Evolutionary conservation across 2,797 vertebrate genomes (phyloP), one percentile per base, ranked within the genome.

Genomic region (Microhierax caerulescens): DNA sequence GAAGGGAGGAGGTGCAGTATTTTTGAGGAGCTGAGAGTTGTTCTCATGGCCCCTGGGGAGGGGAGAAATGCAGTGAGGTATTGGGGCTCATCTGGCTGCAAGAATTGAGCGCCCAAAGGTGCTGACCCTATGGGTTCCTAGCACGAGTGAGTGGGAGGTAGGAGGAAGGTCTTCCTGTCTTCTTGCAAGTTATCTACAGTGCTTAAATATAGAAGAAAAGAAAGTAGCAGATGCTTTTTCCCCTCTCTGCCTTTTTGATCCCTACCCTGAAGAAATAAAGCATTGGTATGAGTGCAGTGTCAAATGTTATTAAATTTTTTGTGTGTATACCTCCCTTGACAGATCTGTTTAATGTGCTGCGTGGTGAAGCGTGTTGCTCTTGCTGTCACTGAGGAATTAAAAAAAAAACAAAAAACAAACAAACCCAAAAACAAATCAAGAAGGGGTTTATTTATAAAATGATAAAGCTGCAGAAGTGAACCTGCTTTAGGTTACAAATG

Each of bases 141-240:
- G 34, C 39, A 36, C 0, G 0, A 53, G 34, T 19, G 47, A 54
- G 37, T 12, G 9, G 41, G 22, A 53, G 27, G 4, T 77, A 10
- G 56, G 60, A 94, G 4, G 53, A 77, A 24, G 13, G 57, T 83
- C 32, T 61, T 37, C 7, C 27, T 80, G 20, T 28, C 65, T 57
- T 60, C 19, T 36, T 73, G 22, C 12, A 91, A 57, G n/a, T 61
- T 83, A 73, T 10, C 39, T 75, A 11, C 23, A 88, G 25, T 0
- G 0, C 18, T 70, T 74, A 77, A 75, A 73, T 69, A 21, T 1
- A 51, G 54, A 80, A 61, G 7, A 1, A 75, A 37, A 69, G 48
- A 39, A 34, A 27, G 2, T 28, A 56, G 7, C 22, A 37, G 41
- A 11, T 87, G 5, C 10, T 25, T 89, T 81, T 70, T 7, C 11